Base-by-base conservation (phyloP, 2,797 vertebrate species). In the Nannoperca australis region DNA sequence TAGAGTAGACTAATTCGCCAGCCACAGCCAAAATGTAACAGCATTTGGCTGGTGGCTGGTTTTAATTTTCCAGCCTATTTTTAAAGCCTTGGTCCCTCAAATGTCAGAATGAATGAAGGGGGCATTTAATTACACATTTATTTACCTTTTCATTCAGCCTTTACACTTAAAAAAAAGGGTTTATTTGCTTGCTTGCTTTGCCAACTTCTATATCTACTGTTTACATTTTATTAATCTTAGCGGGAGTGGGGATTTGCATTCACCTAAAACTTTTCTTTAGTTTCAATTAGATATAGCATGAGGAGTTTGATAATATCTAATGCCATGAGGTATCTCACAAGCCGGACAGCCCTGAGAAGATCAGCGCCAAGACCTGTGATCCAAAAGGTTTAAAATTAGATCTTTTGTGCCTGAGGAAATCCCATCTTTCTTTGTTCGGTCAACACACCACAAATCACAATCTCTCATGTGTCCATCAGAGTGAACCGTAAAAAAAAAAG, bases 71-170 rank as follows among this genome's bases (percentile, higher is more conserved):
- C 67, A 51, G 66, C 66, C 27, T 60, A 32, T 65, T 84, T 87
- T 81, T 82, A 82, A 86, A 86, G 55, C 65, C 30, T 61, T 63
- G 15, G 70, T 78, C 62, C 73, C 40, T 49, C 73, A 83, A 90
- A 84, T 88, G 83, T 80, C 85, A 86, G 58, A 50, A 83, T 65
- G 66, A 59, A 84, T 85, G 80, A 85, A 59, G 58, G 20, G 42
- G 70, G 85, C 69, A 50, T 83, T 84, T 85, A 88, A 88, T 91
- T 86, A 89, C 66, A 81, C 73, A 49, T 85, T 54, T 72, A 66
- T 86, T 81, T 83, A 79, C 58, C 54, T 78, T 66, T 76, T 55
- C 64, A 4, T 66, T 59, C 55, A 27, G 45, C 49, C 22, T 73
- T 49, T 22, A 36, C n/a, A 50, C 38, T 60, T 69, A 10, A 47